Percentiles rank a stretch among this genome's conserved stretches.
These are phyloP conservation scores for Alethe castanea DNA, from an alignment of 2,113 vertebrate species.

Conservation along the genomic window DNA sequence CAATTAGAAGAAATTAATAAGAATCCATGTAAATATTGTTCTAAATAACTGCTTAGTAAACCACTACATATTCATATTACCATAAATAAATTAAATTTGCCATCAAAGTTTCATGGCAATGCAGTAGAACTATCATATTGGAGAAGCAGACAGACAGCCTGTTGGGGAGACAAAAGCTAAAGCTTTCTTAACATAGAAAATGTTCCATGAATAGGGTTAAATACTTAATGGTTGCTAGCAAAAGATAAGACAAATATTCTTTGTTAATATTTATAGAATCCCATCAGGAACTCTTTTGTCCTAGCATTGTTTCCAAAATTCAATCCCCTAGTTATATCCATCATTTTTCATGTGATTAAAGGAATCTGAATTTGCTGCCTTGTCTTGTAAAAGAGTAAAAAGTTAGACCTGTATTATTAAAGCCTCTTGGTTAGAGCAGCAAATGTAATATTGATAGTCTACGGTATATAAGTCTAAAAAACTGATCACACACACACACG, in stretches of 20 bases:
- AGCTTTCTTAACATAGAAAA: conserved; percentile 53
- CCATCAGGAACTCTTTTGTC: conserved; percentile 59
- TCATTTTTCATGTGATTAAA: conserved; percentile 67
- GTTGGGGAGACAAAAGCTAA: conserved; percentile 42
- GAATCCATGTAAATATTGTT: background rate
- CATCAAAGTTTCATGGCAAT: background rate
- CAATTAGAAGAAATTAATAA: conserved; percentile 16
- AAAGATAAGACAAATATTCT: conserved; percentile 69
- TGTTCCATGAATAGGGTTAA: conserved; percentile 53
- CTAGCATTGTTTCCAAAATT: conserved; percentile 54
- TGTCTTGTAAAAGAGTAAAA: conserved; percentile 48
- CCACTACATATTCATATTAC: background rate
- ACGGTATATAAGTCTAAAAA: conserved; percentile 31
- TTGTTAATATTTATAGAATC: conserved; percentile 68
- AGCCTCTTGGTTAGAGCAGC: conserved; percentile 11
- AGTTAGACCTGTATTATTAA: conserved; percentile 41
- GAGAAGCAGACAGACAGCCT: conserved; percentile 31
- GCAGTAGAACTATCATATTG: background rate
- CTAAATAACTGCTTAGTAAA: conserved; percentile 4
- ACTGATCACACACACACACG: background rate
- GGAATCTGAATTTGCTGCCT: conserved; percentile 62
- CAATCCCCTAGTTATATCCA: conserved; percentile 56
- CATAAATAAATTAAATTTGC: conserved; percentile 1
- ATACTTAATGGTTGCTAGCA: conserved; percentile 61
- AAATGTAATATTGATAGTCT: conserved; percentile 52